phyloP scores from a whole-genome alignment of 2,797 vertebrate species.

The Hephaestus fuliginosus region DNA sequence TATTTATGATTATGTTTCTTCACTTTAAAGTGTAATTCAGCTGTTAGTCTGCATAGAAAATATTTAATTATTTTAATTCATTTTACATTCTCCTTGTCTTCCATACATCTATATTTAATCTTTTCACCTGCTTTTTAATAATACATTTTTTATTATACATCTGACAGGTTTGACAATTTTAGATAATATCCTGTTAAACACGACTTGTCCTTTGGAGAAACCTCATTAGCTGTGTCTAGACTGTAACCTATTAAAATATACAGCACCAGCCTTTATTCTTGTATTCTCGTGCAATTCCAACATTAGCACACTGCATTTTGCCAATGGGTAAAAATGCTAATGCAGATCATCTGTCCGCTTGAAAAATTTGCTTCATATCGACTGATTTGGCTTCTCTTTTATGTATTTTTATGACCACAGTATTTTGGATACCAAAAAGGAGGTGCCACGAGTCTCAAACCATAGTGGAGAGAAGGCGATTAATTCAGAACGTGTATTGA shows the following conservation, averaged over 20 bases:
- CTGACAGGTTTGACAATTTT: conserved; percentile 10
- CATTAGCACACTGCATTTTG: conserved; percentile 2
- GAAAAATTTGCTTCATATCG: conserved; percentile 1
- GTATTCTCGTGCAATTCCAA: conserved; percentile 1
- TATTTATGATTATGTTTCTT: neutral
- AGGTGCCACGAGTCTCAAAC: conserved; percentile 13
- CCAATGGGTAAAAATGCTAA: neutral
- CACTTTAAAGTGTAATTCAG: neutral
- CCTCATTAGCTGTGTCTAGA: conserved; percentile 19
- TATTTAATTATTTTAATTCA: neutral
- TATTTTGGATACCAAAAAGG: conserved; percentile 10
- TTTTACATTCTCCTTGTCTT: neutral
- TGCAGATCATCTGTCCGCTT: conserved; percentile 10
- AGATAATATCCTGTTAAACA: conserved; percentile 14
- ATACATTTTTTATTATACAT: neutral
- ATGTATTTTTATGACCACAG: conserved; percentile 7
- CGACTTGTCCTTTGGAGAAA: conserved; percentile 5
- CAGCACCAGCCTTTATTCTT: conserved; percentile 8
- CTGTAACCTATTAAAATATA: conserved; percentile 35
- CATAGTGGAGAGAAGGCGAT: conserved; percentile 38
- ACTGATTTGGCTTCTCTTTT: neutral
- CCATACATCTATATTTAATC: neutral
- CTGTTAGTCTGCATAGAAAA: neutral
- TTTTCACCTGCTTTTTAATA: conserved; percentile 16
- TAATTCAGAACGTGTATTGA: conserved; percentile 56